phyloP scores from a whole-genome alignment of 2,888 invertebrate genomes.

The Marasmarcha lunaedactyla region DNA sequence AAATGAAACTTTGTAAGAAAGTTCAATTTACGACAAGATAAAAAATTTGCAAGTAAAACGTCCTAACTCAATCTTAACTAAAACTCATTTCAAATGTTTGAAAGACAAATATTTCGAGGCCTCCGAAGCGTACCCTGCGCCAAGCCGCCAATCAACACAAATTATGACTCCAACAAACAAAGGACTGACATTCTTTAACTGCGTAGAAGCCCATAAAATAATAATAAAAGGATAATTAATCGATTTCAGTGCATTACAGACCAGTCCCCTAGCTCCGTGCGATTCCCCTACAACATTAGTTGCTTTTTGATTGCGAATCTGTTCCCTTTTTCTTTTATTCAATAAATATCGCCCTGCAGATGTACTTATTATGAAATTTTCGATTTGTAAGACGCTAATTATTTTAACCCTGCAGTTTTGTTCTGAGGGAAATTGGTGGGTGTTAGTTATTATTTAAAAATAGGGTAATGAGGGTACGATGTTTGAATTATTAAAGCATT shows the following conservation, averaged over 20 bases:
- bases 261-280: constrained; percentile 36
- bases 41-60: too few species aligned
- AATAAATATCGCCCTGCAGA: constrained; percentile 49
- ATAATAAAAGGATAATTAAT: constrained; percentile 68
- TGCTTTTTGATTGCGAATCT: constrained; percentile 40
- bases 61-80: too few species aligned
- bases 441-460: too few species aligned
- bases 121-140: too few species aligned
- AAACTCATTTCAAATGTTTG: too few species aligned
- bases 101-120: too few species aligned
- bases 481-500: too few species aligned
- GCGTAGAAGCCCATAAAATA: constrained; percentile 45
- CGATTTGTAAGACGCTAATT: background rate
- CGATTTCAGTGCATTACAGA: constrained; percentile 60
- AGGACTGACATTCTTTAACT: constrained; percentile 8
- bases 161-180: constrained; percentile 20
- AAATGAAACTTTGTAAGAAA: too few species aligned
- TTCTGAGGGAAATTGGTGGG: too few species aligned
- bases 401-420: background rate
- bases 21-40: too few species aligned
- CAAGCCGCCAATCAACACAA: constrained; percentile 3
- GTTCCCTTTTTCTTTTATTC: constrained; percentile 36
- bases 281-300: constrained; percentile 40
- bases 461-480: too few species aligned
- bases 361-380: constrained; percentile 46